Evolutionary conservation across 1,140 invertebrate genomes (phyloP).

Genomic region (Aleiodes sp.): DNA sequence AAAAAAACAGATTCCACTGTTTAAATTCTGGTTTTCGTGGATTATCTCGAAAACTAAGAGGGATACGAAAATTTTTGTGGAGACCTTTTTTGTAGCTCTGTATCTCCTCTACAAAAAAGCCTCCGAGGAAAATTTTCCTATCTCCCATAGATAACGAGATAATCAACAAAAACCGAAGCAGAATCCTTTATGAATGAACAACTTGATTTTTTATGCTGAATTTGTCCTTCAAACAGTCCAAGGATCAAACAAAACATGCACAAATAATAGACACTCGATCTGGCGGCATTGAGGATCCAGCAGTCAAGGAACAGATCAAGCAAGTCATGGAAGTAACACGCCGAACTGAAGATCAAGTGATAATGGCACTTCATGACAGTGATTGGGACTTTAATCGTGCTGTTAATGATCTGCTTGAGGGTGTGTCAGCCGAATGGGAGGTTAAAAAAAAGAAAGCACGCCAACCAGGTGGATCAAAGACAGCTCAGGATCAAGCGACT

Average conservation of each 20-base stretch:
- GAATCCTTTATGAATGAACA: no score
- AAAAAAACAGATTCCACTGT: no score
- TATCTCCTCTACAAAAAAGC: no score
- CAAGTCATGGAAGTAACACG: slow-evolving; percentile 84
- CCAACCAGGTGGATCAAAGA: slow-evolving; percentile 66
- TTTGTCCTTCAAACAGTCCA: slow-evolving; percentile 33
- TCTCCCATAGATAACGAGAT: no score
- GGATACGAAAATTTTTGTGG: no score
- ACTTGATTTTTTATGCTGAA: background rate
- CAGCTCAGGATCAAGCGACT: slow-evolving; percentile 53
- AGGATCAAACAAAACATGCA: slow-evolving; percentile 69
- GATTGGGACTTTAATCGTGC: slow-evolving; percentile 81
- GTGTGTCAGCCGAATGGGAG: slow-evolving; percentile 65
- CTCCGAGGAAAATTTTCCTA: no score
- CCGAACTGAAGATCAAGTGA: slow-evolving; percentile 83
- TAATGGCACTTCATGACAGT: slow-evolving; percentile 83
- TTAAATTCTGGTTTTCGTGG: no score
- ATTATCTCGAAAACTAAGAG: no score
- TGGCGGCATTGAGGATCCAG: slow-evolving; percentile 70
- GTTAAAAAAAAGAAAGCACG: slow-evolving; percentile 89
- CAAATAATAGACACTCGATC: slow-evolving; percentile 75
- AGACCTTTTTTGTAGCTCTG: no score
- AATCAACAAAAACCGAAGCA: no score
- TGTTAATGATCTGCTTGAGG: slow-evolving; percentile 80
- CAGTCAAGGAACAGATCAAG: slow-evolving; percentile 77